Evolutionary conservation across 2,113 vertebrate species (phyloP), one percentile per base, ranked within the genome.

Genomic region (Laterallus jamaicensis): DNA sequence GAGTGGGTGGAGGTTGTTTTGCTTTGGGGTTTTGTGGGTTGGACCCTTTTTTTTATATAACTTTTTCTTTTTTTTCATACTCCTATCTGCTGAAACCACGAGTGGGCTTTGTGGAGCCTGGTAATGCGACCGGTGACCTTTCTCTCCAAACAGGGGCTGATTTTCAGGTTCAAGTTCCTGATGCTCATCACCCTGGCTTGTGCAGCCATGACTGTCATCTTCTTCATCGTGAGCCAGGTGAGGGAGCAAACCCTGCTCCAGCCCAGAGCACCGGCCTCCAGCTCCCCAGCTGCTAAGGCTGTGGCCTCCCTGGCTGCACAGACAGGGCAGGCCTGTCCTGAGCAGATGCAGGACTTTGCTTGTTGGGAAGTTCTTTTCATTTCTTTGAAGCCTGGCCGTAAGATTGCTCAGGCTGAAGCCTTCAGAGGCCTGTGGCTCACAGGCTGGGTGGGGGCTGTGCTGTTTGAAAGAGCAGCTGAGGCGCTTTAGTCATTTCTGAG

Each of bases 161-260:
- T 99, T 94, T 99, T 99, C 96, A 98, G 99, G 86, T 99, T 99
- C 97, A 99, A 99, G 96, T 99, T 99, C 80, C 98, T 99, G 96
- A 99, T 99, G 99, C 97, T 99, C 90, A 98, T 99, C 86, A 99
- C 99, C n/a, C 95, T 99, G 97, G 97, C 98, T 14, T 99, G 99
- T 71, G 99, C 99, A 20, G 99, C 99, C 31, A 99, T 99, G 98
- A 99, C 99, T 0, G 98, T 99, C 77, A 99, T 99, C 96, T 99
- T 99, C 98, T 99, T 99, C 98, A 99, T 99, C 10, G 98, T 99
- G 56, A 99, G 99, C 91, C 99, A 99, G 99, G 99, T 99, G 91
- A 97, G 98, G 63, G 79, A 19, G 2, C 12, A 68, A 42, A 20
- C 37, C 22, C 9, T 1, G 19, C 71, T 80, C 12, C 15, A 1